A percentile compares a stretch with the other conserved stretches of the same genome.
Evolutionary conservation across 2,113 vertebrate genomes (phyloP).

Genomic region (sheep (Ovis aries)): ARS-UI_Ramb_v3.0 NC_056073.1:44032001-44032500

Average conservation of each 20-base stretch:
- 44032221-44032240: background rate
- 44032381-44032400: background rate
- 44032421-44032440: background rate
- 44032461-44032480: background rate
- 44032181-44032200: background rate
- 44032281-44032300: background rate
- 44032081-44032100: background rate
- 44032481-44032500: background rate
- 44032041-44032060: slow-evolving; percentile 22
- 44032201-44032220: background rate
- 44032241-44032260: background rate
- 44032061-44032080: background rate
- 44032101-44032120: background rate
- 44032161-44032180: background rate
- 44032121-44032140: background rate
- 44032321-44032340: background rate
- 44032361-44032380: background rate
- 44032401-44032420: background rate
- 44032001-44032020: slow-evolving; percentile 47
- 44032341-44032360: background rate
- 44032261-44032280: background rate
- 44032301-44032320: background rate
- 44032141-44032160: background rate
- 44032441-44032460: background rate
- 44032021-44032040: slow-evolving; percentile 27